Evolutionary conservation across 2,113 vertebrate genomes (phyloP).

Genomic region (Scophthalmus maximus): DNA sequence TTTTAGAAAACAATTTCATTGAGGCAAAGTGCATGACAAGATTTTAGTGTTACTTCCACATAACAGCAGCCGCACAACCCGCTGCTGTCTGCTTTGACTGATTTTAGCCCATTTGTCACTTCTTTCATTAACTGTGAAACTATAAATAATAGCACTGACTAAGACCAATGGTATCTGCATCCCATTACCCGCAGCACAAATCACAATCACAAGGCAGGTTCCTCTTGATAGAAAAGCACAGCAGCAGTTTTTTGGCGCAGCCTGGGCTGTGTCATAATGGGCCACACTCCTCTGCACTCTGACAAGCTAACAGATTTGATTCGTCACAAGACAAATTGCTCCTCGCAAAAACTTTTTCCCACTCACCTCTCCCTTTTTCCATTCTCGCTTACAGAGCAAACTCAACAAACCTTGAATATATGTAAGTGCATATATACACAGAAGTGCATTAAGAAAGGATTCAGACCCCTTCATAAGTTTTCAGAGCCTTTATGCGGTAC

Average conservation of each 20-base stretch:
- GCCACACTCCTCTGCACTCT: conserved; percentile 56
- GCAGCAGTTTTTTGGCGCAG: conserved; percentile 49
- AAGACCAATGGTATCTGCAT: conserved; percentile 43
- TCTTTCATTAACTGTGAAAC: conserved; percentile 52
- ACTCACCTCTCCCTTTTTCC: conserved; percentile 8
- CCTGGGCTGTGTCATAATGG: conserved; percentile 50
- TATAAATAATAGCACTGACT: conserved; percentile 45
- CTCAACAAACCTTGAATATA: conserved; percentile 5
- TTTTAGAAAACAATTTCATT: too few species aligned
- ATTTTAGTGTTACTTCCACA: not conserved
- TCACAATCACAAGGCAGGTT: conserved; percentile 36
- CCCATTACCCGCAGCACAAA: conserved; percentile 44
- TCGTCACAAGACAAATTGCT: conserved; percentile 55
- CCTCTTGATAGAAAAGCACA: conserved; percentile 47
- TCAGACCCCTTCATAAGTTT: not conserved
- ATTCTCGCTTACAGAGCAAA: conserved; percentile 9
- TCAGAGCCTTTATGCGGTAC: not conserved
- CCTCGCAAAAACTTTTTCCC: conserved; percentile 40
- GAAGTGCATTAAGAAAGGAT: too few species aligned
- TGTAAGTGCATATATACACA: not conserved
- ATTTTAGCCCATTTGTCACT: conserved; percentile 17
- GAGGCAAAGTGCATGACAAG: not conserved
- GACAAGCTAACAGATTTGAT: conserved; percentile 70
- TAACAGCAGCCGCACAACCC: not conserved
- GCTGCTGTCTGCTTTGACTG: conserved; percentile 32